A percentile compares a stretch with the other conserved stretches of the same genome.
Conservation (phyloP, 2,888 invertebrate genomes). For the Colostygia pectinataria region DNA sequence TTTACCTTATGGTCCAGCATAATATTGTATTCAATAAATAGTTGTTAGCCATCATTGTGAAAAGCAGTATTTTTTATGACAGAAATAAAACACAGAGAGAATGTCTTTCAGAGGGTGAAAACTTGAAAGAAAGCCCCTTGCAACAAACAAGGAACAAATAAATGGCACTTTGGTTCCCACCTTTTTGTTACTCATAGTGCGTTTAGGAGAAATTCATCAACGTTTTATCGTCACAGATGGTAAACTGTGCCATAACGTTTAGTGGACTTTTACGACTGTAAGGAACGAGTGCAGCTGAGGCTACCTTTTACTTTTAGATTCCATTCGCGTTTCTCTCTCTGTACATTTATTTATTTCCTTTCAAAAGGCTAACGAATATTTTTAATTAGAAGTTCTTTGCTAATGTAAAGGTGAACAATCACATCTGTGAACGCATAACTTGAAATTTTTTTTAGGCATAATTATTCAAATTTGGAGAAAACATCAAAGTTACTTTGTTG, state of each 20-base stretch:
- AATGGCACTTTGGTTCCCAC: neutral
- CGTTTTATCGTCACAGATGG: conserved; percentile 10
- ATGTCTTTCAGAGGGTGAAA: neutral
- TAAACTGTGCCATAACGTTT: conserved; percentile 9
- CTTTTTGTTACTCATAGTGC: neutral
- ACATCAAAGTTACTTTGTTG: too few relatives aligned
- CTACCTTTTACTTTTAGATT: conserved; percentile 1
- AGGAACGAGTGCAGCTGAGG: conserved; percentile 16
- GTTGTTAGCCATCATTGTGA: too few relatives aligned
- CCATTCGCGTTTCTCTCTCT: neutral
- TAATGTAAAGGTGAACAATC: too few relatives aligned
- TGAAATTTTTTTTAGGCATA: too few relatives aligned
- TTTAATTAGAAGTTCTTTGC: too few relatives aligned
- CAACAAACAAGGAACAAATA: neutral
- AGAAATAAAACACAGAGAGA: too few relatives aligned
- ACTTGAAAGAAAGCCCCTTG: neutral
- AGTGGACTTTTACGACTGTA: conserved; percentile 9
- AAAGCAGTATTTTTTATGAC: too few relatives aligned
- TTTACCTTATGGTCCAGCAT: too few relatives aligned
- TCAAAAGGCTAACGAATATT: too few relatives aligned
- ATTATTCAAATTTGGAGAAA: too few relatives aligned
- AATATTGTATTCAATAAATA: too few relatives aligned
- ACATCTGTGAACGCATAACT: too few relatives aligned
- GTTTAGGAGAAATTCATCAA: conserved; percentile 3
- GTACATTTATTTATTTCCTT: neutral